A percentile compares a stretch with the other conserved stretches of the same genome.
These are phyloP conservation scores for Coecobrya sp. DNA, from an alignment of 2,888 invertebrate genomes.

Conservation along the genomic window DNA sequence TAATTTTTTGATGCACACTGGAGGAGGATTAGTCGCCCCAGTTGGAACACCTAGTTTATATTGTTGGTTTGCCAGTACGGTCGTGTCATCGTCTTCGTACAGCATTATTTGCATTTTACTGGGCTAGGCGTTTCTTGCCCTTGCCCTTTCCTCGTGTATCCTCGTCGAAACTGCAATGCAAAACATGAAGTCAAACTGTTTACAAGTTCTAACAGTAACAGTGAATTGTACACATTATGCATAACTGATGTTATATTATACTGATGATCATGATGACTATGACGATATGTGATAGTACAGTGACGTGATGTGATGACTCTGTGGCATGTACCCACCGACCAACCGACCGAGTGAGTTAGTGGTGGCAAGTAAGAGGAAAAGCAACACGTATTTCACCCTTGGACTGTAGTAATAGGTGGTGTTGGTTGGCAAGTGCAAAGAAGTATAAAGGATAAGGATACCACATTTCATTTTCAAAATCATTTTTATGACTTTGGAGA, in stretches of 20 bases:
- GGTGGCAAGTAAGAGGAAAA: slow-evolving; percentile 10
- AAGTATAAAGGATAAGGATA: background rate
- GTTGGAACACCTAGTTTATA: background rate
- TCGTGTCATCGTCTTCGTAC: slow-evolving; percentile 12
- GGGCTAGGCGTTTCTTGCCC: slow-evolving; percentile 75
- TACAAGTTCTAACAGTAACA: slow-evolving; percentile 30
- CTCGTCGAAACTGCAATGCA: background rate
- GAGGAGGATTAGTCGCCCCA: too few relatives aligned
- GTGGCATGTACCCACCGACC: background rate
- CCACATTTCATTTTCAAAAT: slow-evolving; percentile 61
- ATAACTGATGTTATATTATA: slow-evolving; percentile 24
- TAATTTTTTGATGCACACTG: too few relatives aligned
- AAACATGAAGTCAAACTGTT: slow-evolving; percentile 7
- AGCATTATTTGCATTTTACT: slow-evolving; percentile 69
- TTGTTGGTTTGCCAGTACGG: background rate
- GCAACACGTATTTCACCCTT: slow-evolving; percentile 40
- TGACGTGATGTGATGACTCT: background rate
- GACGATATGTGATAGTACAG: background rate
- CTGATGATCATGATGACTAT: too few relatives aligned
- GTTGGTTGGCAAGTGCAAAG: background rate
- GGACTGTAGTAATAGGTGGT: background rate
- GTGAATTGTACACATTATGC: background rate
- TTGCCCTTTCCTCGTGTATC: slow-evolving; percentile 61
- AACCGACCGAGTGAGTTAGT: slow-evolving; percentile 16
- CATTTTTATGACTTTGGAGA: slow-evolving; percentile 12